A percentile compares a stretch with the other conserved stretches of the same genome.
Conservation (phyloP, 2,888 invertebrate species). For the Rhorus exstirpatorius region DNA sequence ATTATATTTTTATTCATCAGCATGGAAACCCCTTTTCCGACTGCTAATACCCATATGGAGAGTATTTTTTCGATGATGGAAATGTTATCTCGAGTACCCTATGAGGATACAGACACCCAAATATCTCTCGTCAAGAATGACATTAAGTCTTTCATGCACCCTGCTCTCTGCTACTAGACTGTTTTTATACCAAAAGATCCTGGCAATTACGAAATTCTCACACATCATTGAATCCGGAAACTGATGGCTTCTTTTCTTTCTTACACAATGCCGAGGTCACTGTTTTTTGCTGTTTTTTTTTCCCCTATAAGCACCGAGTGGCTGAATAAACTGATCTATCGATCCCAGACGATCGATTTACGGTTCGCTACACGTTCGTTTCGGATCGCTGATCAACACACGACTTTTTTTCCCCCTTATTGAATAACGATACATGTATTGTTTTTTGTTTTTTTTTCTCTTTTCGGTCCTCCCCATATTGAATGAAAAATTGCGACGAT, state of each 20-base stretch:
- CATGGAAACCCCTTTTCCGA: not conserved
- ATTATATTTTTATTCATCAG: not conserved
- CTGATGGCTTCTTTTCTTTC: conserved; percentile 11
- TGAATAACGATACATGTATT: conserved; percentile 8
- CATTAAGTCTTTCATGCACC: conserved; percentile 2
- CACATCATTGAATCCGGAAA: conserved; percentile 21
- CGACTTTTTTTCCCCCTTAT: conserved; percentile 48
- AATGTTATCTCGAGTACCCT: conserved; percentile 11
- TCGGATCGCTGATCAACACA: conserved; percentile 37
- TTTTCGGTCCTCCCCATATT: not conserved
- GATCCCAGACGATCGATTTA: conserved; percentile 41
- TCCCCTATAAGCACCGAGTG: not conserved
- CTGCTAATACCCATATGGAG: not conserved
- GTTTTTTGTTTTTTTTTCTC: conserved; percentile 25
- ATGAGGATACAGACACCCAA: conserved; percentile 19
- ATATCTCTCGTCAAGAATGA: conserved; percentile 31
- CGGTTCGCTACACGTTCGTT: conserved; percentile 39
- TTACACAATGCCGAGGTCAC: not conserved
- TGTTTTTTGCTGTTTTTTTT: conserved; percentile 16
- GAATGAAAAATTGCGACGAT: not conserved
- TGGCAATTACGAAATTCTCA: conserved; percentile 31
- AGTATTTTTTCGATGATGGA: conserved; percentile 25
- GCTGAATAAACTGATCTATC: conserved; percentile 23
- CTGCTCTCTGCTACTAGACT: not conserved
- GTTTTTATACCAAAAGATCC: conserved; percentile 2